These are phyloP conservation scores for Melipona bicolor DNA, from an alignment of 2,888 invertebrate genomes.

Conservation along the genomic window DNA sequence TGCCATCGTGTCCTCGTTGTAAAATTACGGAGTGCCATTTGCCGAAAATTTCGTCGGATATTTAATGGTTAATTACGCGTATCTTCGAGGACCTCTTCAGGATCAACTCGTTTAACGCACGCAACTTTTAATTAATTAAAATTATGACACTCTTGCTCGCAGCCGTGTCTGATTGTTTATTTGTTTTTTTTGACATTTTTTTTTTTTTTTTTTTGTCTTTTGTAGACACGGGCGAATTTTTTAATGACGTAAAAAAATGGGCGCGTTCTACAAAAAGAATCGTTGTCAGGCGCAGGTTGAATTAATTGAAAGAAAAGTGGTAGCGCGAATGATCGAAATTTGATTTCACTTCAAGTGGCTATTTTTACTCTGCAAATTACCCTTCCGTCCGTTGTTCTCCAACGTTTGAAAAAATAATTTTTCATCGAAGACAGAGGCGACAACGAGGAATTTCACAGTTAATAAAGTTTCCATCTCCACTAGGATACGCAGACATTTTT, in stretches of 20 bases:
- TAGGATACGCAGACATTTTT: background rate
- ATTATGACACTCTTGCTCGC: conserved; percentile 25
- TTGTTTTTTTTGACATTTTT: conserved; percentile 26
- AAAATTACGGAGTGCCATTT: conserved; percentile 13
- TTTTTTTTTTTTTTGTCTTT: conserved; percentile 32
- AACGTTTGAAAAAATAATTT: background rate
- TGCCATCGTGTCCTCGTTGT: background rate
- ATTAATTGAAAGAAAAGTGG: conserved; percentile 19
- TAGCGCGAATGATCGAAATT: background rate
- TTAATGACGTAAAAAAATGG: conserved; percentile 15
- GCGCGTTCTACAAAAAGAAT: background rate
- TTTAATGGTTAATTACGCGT: conserved; percentile 22
- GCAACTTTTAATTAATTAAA: conserved; percentile 50
- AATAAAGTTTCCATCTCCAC: background rate
- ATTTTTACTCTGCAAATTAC: background rate
- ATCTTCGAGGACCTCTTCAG: conserved; percentile 31
- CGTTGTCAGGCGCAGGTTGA: background rate
- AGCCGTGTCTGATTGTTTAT: conserved; percentile 11
- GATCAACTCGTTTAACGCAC: conserved; percentile 20
- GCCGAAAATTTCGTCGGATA: conserved; percentile 1
- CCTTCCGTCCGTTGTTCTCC: background rate
- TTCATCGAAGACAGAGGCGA: background rate
- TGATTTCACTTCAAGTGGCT: background rate
- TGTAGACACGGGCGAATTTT: conserved; percentile 15
- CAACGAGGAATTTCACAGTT: background rate